These are phyloP conservation scores for Agapetus fuscipes DNA, from an alignment of 2,888 invertebrate species.

Conservation along the genomic window DNA sequence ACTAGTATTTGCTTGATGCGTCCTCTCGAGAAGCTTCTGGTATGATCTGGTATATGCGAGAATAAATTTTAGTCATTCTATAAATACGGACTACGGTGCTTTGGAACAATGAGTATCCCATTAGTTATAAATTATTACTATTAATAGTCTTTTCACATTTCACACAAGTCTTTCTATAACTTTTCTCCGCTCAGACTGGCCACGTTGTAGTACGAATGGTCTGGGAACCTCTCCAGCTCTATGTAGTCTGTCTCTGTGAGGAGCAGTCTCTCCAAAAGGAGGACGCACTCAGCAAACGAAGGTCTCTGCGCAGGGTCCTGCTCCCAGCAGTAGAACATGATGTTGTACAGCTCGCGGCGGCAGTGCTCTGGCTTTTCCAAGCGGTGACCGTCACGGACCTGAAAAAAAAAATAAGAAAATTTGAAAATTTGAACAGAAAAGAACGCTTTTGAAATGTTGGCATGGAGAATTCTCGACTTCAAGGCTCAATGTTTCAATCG, in stretches of 20 bases:
- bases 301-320: slow-evolving; percentile 76
- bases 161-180: no score
- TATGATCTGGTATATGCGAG: no score
- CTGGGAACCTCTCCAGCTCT: slow-evolving; percentile 83
- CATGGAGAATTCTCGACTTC: no score
- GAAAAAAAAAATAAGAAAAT: slow-evolving; percentile 22
- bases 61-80: no score
- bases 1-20: no score
- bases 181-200: slow-evolving; percentile 80
- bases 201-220: slow-evolving; percentile 86
- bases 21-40: no score
- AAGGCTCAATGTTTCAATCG: no score
- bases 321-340: slow-evolving; percentile 96
- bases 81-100: no score
- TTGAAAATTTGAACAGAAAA: neutral
- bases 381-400: slow-evolving; percentile 82
- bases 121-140: no score
- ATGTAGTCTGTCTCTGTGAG: slow-evolving; percentile 91
- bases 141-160: no score
- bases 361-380: slow-evolving; percentile 92
- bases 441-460: neutral
- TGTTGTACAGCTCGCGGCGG: slow-evolving; percentile 82
- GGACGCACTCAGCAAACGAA: slow-evolving; percentile 72
- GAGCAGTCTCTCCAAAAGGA: slow-evolving; percentile 71
- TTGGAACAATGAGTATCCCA: no score